Percentiles rank a stretch among this genome's conserved stretches.
phyloP scores from a whole-genome alignment of 2,888 invertebrate species.

The Eupithecia subumbrata region DNA sequence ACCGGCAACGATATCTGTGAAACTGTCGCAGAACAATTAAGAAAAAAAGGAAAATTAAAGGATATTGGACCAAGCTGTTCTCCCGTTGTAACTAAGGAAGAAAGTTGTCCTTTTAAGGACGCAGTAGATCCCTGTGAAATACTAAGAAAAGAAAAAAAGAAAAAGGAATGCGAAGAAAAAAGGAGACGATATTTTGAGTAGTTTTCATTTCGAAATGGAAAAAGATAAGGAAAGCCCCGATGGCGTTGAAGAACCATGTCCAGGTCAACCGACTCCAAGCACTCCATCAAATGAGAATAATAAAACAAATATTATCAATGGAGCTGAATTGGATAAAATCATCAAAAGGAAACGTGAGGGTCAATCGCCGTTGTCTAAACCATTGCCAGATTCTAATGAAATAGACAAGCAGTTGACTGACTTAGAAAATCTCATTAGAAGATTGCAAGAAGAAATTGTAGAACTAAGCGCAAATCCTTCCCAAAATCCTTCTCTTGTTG shows the following conservation, averaged over 20 bases:
- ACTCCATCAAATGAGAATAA: neutral
- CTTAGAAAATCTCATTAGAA: constrained; percentile 58
- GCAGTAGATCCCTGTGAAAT: neutral
- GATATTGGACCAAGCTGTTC: neutral
- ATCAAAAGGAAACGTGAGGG: neutral
- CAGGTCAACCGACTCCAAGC: neutral
- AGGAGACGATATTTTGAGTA: neutral
- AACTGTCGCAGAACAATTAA: neutral
- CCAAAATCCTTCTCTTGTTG: constrained; percentile 24
- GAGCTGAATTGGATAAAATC: neutral
- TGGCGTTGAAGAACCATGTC: neutral
- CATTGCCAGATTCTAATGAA: constrained; percentile 38
- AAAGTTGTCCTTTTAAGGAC: neutral
- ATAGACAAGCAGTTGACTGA: constrained; percentile 64
- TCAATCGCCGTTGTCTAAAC: constrained; percentile 41
- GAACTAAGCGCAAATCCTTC: constrained; percentile 50
- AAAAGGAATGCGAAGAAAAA: constrained; percentile 5
- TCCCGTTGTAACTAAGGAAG: neutral
- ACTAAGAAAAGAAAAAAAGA: neutral
- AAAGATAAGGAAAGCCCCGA: neutral
- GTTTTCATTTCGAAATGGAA: neutral
- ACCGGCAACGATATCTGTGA: neutral
- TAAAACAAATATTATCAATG: neutral
- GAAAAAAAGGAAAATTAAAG: neutral
- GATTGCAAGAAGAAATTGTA: constrained; percentile 62